Conservation (phyloP, 2,888 invertebrate genomes). For the Aphidoletes aphidimyza region DNA sequence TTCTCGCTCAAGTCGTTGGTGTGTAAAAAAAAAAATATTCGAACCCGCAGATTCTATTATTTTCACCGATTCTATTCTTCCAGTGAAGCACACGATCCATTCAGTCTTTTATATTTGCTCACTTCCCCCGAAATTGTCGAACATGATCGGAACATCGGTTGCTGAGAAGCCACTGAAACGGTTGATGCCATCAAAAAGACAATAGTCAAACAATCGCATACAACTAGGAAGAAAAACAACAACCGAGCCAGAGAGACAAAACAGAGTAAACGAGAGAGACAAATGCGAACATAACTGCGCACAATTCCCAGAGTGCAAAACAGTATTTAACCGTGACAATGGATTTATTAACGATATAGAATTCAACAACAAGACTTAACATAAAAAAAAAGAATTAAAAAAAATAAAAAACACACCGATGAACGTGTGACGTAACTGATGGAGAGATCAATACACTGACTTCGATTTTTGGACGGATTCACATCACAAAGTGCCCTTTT, state of each 20-base stretch:
- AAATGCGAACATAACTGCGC: conserved; percentile 34
- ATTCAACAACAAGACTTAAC: neutral
- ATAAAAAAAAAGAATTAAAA: neutral
- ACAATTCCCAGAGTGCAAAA: conserved; percentile 29
- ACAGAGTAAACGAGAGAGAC: neutral
- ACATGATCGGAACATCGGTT: neutral
- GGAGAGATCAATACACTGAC: neutral
- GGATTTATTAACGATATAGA: conserved; percentile 46
- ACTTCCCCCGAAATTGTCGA: neutral
- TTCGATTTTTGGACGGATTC: neutral
- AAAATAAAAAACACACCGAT: neutral
- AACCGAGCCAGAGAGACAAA: neutral
- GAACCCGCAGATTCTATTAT: neutral
- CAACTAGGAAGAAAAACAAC: neutral
- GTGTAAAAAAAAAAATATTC: conserved; percentile 25
- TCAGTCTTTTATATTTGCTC: conserved; percentile 25
- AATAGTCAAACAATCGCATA: neutral
- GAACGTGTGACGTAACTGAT: neutral
- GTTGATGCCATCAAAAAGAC: neutral
- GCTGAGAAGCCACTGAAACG: too few relatives aligned
- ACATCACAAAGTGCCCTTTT: neutral
- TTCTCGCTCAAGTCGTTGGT: neutral
- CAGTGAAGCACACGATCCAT: neutral
- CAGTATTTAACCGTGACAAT: conserved; percentile 41
- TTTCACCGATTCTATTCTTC: neutral